A percentile compares a stretch with the other conserved stretches of the same genome.
These are phyloP conservation scores for Orthosia gracilis DNA, from an alignment of 2,888 invertebrate genomes.

Conservation along the genomic window DNA sequence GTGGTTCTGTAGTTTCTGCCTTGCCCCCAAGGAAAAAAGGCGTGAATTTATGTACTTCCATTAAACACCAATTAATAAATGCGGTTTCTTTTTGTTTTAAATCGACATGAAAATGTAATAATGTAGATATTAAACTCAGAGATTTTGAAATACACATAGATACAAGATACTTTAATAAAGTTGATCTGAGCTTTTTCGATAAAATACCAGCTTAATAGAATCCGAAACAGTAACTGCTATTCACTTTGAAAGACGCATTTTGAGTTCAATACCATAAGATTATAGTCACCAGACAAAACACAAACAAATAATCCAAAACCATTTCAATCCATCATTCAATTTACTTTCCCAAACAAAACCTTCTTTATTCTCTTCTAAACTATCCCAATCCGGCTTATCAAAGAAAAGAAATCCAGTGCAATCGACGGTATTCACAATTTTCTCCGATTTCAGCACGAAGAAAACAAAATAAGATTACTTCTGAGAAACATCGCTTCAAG, in stretches of 20 bases:
- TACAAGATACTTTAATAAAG: background rate
- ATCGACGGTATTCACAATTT: constrained; percentile 23
- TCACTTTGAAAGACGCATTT: background rate
- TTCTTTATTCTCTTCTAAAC: background rate
- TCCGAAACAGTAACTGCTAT: background rate
- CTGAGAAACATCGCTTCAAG: constrained; percentile 33
- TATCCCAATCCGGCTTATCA: constrained; percentile 26
- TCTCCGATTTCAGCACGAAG: constrained; percentile 26
- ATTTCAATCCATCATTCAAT: background rate
- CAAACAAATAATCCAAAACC: background rate
- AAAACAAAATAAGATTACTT: constrained; percentile 30
- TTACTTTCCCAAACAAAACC: constrained; percentile 23
- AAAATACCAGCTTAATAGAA: background rate
- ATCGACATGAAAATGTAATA: too few relatives aligned
- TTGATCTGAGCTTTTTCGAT: background rate
- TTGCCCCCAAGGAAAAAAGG: too few relatives aligned
- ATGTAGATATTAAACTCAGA: too few relatives aligned
- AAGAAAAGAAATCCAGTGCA: constrained; percentile 17
- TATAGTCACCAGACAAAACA: constrained; percentile 3
- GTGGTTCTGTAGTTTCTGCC: too few relatives aligned
- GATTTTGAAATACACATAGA: too few relatives aligned
- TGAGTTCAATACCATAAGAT: background rate
- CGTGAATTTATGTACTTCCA: too few relatives aligned
- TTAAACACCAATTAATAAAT: too few relatives aligned
- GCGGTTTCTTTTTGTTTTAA: too few relatives aligned